Conservation (phyloP, 2,113 vertebrate genomes). For the Nyctereutes procyonoides region DNA sequence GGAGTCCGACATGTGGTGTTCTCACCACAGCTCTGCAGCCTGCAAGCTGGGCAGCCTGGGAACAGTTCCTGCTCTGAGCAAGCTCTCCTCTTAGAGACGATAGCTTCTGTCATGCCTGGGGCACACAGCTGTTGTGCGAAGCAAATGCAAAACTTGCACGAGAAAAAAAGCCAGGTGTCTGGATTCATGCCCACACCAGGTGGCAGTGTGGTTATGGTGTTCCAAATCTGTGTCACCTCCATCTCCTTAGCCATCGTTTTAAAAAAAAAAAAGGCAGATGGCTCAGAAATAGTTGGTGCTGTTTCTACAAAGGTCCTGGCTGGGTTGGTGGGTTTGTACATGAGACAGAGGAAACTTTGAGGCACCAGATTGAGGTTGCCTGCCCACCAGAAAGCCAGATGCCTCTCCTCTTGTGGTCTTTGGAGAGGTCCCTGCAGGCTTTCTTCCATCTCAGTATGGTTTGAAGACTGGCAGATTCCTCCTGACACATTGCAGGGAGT, state of each 20-base stretch:
- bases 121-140: background rate
- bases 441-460: background rate
- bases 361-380: too few species aligned
- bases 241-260: background rate
- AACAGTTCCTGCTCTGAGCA: background rate
- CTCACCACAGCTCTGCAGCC: background rate
- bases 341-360: background rate
- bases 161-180: background rate
- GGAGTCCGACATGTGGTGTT: background rate
- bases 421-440: background rate
- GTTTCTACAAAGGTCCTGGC: background rate
- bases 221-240: background rate
- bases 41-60: accelerated
- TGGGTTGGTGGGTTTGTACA: background rate
- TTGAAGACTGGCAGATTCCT: background rate
- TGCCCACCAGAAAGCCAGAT: background rate
- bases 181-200: background rate
- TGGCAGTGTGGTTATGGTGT: background rate
- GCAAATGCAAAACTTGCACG: background rate
- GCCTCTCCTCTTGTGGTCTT: background rate
- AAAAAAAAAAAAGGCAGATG: background rate
- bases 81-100: background rate
- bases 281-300: background rate
- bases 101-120: background rate
- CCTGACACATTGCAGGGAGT: background rate